Conservation (phyloP, 2,888 invertebrate species). For the Nemotelus pantherinus region DNA sequence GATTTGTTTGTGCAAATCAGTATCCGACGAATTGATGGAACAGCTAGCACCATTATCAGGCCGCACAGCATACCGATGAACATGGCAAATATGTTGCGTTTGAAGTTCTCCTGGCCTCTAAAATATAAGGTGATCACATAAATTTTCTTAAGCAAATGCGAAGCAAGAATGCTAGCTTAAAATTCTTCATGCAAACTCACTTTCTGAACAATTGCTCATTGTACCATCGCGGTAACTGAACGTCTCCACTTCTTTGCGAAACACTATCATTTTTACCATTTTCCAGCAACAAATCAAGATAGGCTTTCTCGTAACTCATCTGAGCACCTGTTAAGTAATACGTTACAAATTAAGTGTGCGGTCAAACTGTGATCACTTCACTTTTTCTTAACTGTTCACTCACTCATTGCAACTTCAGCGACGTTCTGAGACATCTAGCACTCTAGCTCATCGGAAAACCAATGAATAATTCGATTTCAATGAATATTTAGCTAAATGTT, state of each 20-base stretch:
- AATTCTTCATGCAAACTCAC: slow-evolving; percentile 61
- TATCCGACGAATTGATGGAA: slow-evolving; percentile 78
- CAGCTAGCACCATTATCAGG: slow-evolving; percentile 76
- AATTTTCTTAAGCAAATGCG: background rate
- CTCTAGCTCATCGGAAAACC: background rate
- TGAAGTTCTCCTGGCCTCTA: slow-evolving; percentile 80
- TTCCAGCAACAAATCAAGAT: slow-evolving; percentile 16
- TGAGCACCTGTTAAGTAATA: background rate
- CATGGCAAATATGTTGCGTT: slow-evolving; percentile 75
- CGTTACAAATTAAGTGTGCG: background rate
- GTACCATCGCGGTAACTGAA: slow-evolving; percentile 74
- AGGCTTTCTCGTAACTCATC: slow-evolving; percentile 7
- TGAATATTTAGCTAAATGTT: background rate
- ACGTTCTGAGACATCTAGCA: background rate
- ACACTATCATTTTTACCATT: slow-evolving; percentile 31
- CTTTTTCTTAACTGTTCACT: background rate
- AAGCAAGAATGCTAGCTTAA: slow-evolving; percentile 14
- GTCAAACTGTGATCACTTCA: background rate
- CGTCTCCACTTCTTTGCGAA: slow-evolving; percentile 49
- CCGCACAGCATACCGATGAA: slow-evolving; percentile 80
- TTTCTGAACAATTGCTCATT: slow-evolving; percentile 73
- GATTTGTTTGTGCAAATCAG: slow-evolving; percentile 79
- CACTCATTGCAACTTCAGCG: background rate
- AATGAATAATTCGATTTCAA: background rate
- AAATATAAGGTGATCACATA: slow-evolving; percentile 52